phyloP scores from a whole-genome alignment of 2,797 vertebrate species.

The Anguilla marmorata region DNA sequence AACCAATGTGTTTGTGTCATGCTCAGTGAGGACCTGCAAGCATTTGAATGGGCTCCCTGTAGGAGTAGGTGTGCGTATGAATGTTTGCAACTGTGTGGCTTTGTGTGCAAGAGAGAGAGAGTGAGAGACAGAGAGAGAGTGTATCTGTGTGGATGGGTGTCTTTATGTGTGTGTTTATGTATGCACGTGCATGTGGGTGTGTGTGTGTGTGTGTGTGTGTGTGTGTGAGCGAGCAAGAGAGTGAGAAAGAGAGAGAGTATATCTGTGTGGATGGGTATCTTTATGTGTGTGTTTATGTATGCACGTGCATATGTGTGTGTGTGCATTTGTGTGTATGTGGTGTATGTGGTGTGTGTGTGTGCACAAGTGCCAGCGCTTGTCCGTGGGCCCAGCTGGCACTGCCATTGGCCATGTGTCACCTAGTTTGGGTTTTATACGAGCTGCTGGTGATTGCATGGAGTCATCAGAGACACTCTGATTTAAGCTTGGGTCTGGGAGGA shows the following conservation, averaged over 20 bases:
- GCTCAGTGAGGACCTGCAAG: not conserved
- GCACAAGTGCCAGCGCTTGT: not conserved
- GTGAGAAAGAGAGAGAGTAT: not conserved
- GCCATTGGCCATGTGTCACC: constrained; percentile 25
- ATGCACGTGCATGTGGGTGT: not conserved
- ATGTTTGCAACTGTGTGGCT: not conserved
- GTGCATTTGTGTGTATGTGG: not conserved
- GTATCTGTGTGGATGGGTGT: not conserved
- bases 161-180: not conserved
- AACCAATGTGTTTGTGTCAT: not conserved
- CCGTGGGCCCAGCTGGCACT: not conserved
- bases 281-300: not conserved
- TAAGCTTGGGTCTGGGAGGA: constrained; percentile 1
- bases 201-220: constrained; percentile 14
- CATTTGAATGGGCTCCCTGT: not conserved
- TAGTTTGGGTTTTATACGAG: constrained; percentile 7
- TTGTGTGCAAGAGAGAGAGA: not conserved
- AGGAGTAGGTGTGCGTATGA: not conserved
- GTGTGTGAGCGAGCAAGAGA: not conserved
- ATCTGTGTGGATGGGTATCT: not conserved
- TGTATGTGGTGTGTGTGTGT: not conserved
- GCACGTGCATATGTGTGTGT: not conserved
- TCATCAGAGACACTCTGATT: constrained; percentile 3
- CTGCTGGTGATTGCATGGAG: constrained; percentile 13
- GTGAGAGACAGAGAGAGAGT: not conserved